Evolutionary conservation across 2,113 vertebrate genomes (phyloP).

Genomic region (Pyrgilauda ruficollis): DNA sequence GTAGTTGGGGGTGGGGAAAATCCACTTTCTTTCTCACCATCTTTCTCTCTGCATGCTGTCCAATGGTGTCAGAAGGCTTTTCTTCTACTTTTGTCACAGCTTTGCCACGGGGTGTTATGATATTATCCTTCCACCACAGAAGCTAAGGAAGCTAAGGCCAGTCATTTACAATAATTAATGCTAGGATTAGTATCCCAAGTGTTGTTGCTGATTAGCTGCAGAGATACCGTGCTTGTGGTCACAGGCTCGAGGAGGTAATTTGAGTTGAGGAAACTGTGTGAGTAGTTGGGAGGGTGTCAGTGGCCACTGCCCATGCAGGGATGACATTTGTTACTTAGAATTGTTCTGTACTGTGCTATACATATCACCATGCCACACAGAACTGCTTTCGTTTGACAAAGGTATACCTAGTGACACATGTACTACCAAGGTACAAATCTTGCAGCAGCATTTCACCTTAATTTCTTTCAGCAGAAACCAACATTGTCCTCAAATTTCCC

Average conservation of each 20-base stretch:
- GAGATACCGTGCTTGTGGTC: neutral
- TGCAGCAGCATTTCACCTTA: neutral
- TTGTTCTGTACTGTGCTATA: neutral
- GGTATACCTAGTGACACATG: neutral
- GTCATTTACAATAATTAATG: neutral
- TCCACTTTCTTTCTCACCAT: rapidly evolving
- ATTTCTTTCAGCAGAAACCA: neutral
- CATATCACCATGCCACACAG: neutral
- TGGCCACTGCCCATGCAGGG: neutral
- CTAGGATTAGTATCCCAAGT: neutral
- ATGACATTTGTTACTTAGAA: neutral
- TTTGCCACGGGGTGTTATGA: neutral
- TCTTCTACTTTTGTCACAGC: neutral
- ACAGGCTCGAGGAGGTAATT: neutral
- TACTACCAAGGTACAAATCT: neutral
- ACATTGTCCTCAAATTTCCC: neutral
- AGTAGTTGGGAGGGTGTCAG: neutral
- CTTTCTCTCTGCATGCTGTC: neutral
- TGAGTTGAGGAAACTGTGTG: neutral
- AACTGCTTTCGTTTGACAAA: neutral
- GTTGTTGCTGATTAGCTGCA: neutral
- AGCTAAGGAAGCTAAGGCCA: neutral
- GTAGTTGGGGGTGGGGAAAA: neutral
- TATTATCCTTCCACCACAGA: neutral
- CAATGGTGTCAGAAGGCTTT: neutral